Conservation (phyloP, 2,797 vertebrate species). For the Mormyrops attenuatus region DNA sequence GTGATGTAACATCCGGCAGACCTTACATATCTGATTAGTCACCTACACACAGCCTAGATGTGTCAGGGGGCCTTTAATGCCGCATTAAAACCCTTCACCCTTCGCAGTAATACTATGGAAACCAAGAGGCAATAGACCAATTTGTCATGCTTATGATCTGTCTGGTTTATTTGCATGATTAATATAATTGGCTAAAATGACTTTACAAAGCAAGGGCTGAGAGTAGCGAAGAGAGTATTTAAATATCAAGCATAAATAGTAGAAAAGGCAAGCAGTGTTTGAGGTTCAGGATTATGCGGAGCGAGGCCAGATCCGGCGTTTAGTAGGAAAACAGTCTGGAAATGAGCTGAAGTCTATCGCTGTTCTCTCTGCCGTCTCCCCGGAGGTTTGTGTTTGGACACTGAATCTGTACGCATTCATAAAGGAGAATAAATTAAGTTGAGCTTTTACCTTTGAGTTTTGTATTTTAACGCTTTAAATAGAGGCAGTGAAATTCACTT, state of each 20-base stretch:
- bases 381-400: not conserved
- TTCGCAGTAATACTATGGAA: not conserved
- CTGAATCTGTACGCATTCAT: slow-evolving; percentile 1
- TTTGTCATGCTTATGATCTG: not conserved
- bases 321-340: not conserved
- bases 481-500: not conserved
- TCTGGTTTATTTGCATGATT: not conserved
- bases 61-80: not conserved
- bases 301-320: not conserved
- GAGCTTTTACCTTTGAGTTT: not conserved
- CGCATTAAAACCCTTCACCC: not conserved
- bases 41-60: not conserved
- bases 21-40: not conserved
- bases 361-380: not conserved
- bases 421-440: not conserved
- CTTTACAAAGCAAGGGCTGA: not conserved
- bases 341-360: not conserved
- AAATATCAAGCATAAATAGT: not conserved
- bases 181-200: not conserved
- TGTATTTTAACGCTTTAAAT: not conserved
- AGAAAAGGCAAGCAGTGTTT: not conserved
- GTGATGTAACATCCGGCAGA: not conserved
- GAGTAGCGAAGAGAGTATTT: not conserved
- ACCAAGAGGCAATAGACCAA: not conserved
- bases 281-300: not conserved